Evolutionary conservation across 2,113 vertebrate genomes (phyloP).

Genomic region (Pseudopodoces humilis): DNA sequence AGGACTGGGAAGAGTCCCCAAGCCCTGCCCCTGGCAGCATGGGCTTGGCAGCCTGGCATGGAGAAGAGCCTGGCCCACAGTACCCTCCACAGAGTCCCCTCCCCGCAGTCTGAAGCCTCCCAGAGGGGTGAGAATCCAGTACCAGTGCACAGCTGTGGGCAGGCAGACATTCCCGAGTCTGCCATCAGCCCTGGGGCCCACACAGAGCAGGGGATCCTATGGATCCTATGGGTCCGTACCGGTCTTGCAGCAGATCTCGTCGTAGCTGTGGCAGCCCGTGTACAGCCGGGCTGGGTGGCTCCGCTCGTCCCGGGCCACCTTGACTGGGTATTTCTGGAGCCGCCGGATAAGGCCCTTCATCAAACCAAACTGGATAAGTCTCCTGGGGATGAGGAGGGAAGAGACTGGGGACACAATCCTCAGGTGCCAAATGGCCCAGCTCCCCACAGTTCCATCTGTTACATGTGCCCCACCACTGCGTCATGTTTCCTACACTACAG

Average conservation of each 20-base stretch:
- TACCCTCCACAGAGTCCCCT: rapidly evolving
- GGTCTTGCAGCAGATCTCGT: constrained; percentile 99
- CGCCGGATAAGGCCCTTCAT: constrained; percentile 95
- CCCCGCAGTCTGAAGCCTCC: rapidly evolving
- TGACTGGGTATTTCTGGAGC: constrained; percentile 95
- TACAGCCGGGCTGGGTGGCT: constrained; percentile 89
- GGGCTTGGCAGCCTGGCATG: background rate
- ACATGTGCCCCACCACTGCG: background rate
- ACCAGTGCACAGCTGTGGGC: rapidly evolving
- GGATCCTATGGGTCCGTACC: constrained; percentile 46
- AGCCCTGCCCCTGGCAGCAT: rapidly evolving
- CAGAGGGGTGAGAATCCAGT: rapidly evolving
- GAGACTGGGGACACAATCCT: background rate
- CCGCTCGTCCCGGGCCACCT: constrained; percentile 84
- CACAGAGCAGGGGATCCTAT: background rate
- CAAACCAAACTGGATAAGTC: constrained; percentile 94
- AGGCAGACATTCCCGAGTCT: rapidly evolving
- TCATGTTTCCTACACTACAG: background rate
- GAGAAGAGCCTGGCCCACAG: background rate
- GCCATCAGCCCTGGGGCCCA: rapidly evolving
- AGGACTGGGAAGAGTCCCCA: rapidly evolving
- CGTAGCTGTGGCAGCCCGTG: constrained; percentile 95
- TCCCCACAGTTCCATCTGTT: background rate
- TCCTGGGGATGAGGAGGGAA: constrained; percentile 63
- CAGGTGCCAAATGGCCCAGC: background rate